Percentiles rank a stretch among this genome's conserved stretches.
phyloP scores from a whole-genome alignment of 2,888 invertebrate species.

The Blastobasis lacticolella region DNA sequence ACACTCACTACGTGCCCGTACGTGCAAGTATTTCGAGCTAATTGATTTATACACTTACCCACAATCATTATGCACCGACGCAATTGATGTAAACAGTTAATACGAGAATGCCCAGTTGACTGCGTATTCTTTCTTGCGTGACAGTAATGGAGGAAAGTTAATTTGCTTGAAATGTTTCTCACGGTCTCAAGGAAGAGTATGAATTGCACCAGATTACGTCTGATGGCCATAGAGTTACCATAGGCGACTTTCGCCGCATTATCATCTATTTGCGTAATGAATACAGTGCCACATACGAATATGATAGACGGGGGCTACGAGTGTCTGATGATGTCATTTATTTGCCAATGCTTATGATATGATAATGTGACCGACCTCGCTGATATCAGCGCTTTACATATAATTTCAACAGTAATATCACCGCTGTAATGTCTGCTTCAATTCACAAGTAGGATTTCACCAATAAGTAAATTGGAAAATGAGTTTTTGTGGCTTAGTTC shows the following conservation, averaged over 20 bases:
- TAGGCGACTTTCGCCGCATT: conserved; percentile 21
- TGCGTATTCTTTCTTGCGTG: conserved; percentile 53
- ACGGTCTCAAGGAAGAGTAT: conserved; percentile 43
- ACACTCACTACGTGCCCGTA: conserved; percentile 30
- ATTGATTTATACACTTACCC: conserved; percentile 27
- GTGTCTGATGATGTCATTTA: conserved; percentile 23
- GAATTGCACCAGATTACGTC: conserved; percentile 27
- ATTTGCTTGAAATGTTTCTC: conserved; percentile 57
- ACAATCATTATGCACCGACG: conserved; percentile 35
- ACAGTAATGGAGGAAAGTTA: conserved; percentile 57
- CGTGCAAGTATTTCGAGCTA: conserved; percentile 46
- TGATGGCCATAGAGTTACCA: conserved; percentile 10
- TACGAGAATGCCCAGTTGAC: conserved; percentile 25
- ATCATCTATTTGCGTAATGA: conserved; percentile 19
- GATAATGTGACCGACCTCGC: background rate
- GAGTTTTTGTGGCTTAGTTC: no score
- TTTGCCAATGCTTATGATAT: conserved; percentile 17
- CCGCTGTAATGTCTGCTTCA: no score
- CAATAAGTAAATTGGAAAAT: no score
- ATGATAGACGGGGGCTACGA: conserved; percentile 11
- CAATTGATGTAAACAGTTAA: conserved; percentile 35
- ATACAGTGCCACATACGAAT: conserved; percentile 13
- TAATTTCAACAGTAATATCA: no score
- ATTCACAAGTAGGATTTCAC: no score
- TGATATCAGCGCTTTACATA: background rate